These are phyloP conservation scores for Pardalotus punctatus DNA, from an alignment of 2,113 vertebrate genomes.

Conservation along the genomic window DNA sequence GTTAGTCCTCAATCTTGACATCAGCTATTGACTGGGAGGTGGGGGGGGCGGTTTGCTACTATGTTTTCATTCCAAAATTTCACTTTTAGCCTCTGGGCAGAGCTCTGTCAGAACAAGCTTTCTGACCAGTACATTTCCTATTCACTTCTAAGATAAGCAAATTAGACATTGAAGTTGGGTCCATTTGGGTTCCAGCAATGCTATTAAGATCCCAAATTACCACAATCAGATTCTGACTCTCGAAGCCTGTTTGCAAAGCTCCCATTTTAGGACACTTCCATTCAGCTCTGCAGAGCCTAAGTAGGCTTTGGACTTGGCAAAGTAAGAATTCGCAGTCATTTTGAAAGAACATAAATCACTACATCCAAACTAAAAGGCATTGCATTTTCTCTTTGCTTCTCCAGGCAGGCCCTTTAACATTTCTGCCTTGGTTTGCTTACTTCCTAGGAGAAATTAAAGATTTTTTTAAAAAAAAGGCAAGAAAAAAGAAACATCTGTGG, in stretches of 20 bases:
- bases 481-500: not conserved
- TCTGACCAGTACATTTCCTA: not conserved
- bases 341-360: not conserved
- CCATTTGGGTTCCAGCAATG: not conserved
- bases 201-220: not conserved
- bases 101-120: not conserved
- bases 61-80: not conserved
- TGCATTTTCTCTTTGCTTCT: not conserved
- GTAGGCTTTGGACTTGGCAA: not conserved
- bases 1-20: not conserved
- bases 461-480: not conserved
- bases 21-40: rapidly evolving
- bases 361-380: not conserved
- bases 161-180: not conserved
- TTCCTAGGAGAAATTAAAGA: not conserved
- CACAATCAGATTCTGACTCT: not conserved
- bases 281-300: not conserved
- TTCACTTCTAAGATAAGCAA: not conserved
- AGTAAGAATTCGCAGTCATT: not conserved
- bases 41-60: not conserved
- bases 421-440: not conserved
- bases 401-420: not conserved
- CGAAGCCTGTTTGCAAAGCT: not conserved
- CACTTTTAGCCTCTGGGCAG: not conserved
- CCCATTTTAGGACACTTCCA: not conserved